Base-by-base conservation (phyloP, 2,888 invertebrate genomes). In the Epiblema foenella region DNA sequence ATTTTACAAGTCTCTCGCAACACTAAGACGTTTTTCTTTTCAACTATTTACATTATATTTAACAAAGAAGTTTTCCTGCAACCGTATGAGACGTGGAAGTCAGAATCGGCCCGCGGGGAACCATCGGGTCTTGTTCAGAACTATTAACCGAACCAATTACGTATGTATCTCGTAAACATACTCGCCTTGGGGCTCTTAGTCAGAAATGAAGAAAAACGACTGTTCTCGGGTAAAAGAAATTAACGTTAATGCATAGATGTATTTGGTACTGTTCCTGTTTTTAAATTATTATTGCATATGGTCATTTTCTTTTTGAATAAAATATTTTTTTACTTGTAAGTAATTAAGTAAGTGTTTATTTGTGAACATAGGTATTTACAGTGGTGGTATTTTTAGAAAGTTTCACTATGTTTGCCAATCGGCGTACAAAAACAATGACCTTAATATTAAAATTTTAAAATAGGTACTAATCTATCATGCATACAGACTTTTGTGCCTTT, bases 141-240 rank as follows among this genome's bases (percentile, higher is more conserved):
- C 81, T 78, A 80, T 79, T 78, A 77, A 77, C 75, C 76, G 73
- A 70, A 68, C 69, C 76, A 75, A 78, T 81, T 78, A 79, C 77
- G 77, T 79, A 79, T 77, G 76, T 78, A 77, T 73, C 72, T 68
- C 54, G 73, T 72, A 72, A 71, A 76, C 65, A 66, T 72, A 57
- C 75, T 54, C 59, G 52, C 71, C 68, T 67, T 71, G 76, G 73
- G 68, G 46, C 49, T 62, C 11, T 39, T 69, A 39, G 46, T 54
- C 52, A 59, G 52, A 59, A 65, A 70, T 70, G 52, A 63, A 63
- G 57, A 67, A 52, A 52, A 68, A 63, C 49, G 60, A 42, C 46
- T 11, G n/a, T 39, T 1, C 24, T 12, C 5, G 33, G n/a, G 15
- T n/a, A 24, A 29, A 15, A n/a, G 11, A 29, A 56, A 56, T n/a